Conservation (phyloP, 2,888 invertebrate species). For the Hymenopus coronatus region DNA sequence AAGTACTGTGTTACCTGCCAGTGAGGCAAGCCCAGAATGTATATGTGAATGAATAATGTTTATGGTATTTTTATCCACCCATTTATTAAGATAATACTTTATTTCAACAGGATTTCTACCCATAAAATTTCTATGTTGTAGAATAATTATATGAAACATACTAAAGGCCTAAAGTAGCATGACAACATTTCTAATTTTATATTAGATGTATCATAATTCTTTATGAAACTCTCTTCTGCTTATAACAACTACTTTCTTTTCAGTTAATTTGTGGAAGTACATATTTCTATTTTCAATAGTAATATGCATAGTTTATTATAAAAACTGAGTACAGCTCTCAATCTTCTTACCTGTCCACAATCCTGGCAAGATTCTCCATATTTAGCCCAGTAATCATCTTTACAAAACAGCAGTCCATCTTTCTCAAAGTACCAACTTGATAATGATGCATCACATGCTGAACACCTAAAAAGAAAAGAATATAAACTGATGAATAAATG, state of each 20-base stretch:
- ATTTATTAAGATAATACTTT: too few species aligned
- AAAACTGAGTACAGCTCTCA: neutral
- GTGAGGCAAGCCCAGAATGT: too few species aligned
- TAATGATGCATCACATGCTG: slow-evolving; percentile 80
- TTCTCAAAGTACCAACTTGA: slow-evolving; percentile 94
- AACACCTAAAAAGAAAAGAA: slow-evolving; percentile 63
- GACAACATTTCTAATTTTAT: too few species aligned
- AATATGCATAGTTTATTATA: neutral
- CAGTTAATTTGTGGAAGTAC: too few species aligned
- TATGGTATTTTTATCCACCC: too few species aligned
- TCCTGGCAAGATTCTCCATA: slow-evolving; percentile 89
- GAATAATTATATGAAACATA: too few species aligned
- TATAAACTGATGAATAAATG: neutral
- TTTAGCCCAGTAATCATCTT: slow-evolving; percentile 82
- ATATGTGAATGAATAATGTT: too few species aligned
- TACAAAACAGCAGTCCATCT: slow-evolving; percentile 83
- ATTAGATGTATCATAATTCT: neutral
- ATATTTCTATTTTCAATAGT: neutral
- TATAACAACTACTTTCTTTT: too few species aligned
- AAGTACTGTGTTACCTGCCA: too few species aligned
- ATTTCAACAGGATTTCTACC: too few species aligned
- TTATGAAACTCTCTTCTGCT: neutral
- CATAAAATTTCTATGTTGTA: too few species aligned
- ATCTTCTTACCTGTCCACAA: slow-evolving; percentile 66
- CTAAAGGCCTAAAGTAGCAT: too few species aligned